Conservation (phyloP, 2,888 invertebrate genomes). For the Ceraclea dissimilis region DNA sequence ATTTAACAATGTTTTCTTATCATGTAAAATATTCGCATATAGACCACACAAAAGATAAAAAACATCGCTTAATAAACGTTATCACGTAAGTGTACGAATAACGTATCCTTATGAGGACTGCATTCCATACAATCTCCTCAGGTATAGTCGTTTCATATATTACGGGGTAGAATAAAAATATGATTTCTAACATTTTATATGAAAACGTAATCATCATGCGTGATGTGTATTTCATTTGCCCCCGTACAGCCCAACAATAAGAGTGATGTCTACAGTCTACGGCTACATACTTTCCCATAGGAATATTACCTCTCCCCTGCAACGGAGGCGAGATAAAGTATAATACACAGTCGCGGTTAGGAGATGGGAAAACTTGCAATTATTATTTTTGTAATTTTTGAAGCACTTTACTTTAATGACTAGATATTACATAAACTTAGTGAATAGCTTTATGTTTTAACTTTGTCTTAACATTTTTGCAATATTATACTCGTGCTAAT, state of each 20-base stretch:
- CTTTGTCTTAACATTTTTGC: too few relatives aligned
- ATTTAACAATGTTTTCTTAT: too few relatives aligned
- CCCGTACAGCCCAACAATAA: not conserved
- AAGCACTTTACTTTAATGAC: not conserved
- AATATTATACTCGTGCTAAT: too few relatives aligned
- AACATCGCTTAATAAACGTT: not conserved
- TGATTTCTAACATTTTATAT: not conserved
- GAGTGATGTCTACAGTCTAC: not conserved
- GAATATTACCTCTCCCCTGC: not conserved
- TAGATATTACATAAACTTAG: not conserved
- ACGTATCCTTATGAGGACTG: not conserved
- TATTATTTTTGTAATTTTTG: not conserved
- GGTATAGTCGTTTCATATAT: not conserved
- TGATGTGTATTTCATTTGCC: slow-evolving; percentile 4
- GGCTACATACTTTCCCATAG: not conserved
- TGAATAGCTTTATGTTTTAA: not conserved
- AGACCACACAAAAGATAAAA: too few relatives aligned
- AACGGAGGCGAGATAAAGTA: not conserved
- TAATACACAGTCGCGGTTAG: not conserved
- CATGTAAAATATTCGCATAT: too few relatives aligned
- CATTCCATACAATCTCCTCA: not conserved
- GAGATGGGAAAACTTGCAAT: not conserved
- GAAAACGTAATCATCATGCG: slow-evolving; percentile 5
- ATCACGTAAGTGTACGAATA: not conserved
- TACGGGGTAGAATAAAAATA: not conserved